These are phyloP conservation scores for Aleadryas rufinucha DNA, from an alignment of 2,113 vertebrate species.

Conservation along the genomic window DNA sequence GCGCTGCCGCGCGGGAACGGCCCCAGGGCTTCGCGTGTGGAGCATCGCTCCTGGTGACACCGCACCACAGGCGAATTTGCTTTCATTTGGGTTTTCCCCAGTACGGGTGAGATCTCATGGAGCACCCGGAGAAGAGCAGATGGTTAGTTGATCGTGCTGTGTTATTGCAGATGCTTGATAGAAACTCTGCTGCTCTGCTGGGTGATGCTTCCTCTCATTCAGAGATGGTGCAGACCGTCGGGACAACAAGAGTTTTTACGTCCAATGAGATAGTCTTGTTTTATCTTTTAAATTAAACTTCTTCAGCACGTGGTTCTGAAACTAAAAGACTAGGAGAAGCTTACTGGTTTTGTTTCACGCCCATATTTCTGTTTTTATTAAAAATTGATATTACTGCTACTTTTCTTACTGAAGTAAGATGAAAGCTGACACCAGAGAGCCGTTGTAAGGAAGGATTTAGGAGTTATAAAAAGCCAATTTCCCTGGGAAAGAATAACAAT, in stretches of 20 bases:
- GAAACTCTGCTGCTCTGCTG: not conserved
- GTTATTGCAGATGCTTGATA: not conserved
- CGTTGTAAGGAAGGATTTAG: not conserved
- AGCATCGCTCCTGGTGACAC: not conserved
- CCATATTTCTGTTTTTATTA: not conserved
- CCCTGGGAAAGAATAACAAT: not conserved
- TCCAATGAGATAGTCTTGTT: not conserved
- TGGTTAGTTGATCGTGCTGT: not conserved
- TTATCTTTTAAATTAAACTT: not conserved
- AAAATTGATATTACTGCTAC: accelerated
- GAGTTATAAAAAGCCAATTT: not conserved
- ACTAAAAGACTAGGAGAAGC: not conserved
- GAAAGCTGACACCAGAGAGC: not conserved
- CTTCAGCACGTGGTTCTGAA: not conserved
- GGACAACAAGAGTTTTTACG: accelerated
- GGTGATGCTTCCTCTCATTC: accelerated
- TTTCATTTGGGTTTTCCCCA: accelerated
- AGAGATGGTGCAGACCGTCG: not conserved
- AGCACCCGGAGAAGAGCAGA: not conserved
- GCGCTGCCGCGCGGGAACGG: not conserved
- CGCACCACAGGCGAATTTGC: accelerated
- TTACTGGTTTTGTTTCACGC: not conserved
- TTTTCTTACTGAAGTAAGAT: not conserved
- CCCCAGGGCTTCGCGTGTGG: accelerated
- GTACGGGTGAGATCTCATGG: accelerated